Conservation (phyloP, 1,140 invertebrate species). For the Scaptomyza montana region DNA sequence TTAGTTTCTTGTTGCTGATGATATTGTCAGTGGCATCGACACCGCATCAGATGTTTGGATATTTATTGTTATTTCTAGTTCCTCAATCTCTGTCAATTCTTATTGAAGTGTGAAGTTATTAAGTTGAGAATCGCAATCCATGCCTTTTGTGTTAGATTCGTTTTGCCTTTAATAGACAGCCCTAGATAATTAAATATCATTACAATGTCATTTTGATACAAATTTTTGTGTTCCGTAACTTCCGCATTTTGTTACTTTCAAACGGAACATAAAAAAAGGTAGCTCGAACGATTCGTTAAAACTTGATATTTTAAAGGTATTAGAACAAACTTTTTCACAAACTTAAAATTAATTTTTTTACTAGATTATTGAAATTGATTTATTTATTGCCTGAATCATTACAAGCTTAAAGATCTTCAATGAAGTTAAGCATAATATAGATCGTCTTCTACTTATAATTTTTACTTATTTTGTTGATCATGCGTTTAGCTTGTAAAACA, state of each 20-base stretch:
- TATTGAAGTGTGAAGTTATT: slow-evolving; percentile 30
- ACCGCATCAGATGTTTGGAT: slow-evolving; percentile 53
- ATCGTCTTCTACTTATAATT: slow-evolving; percentile 2
- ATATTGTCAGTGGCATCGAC: slow-evolving; percentile 59
- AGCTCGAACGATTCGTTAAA: slow-evolving; percentile 38
- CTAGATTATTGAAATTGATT: slow-evolving; percentile 27
- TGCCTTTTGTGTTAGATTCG: slow-evolving; percentile 44
- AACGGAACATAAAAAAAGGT: slow-evolving; percentile 46
- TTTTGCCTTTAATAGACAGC: slow-evolving; percentile 53
- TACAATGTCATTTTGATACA: slow-evolving; percentile 47
- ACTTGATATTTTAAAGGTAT: slow-evolving; percentile 6
- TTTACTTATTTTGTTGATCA: background rate
- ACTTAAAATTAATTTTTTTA: background rate
- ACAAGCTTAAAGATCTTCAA: slow-evolving; percentile 28
- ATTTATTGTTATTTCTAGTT: slow-evolving; percentile 45
- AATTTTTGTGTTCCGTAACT: slow-evolving; percentile 23
- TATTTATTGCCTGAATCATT: slow-evolving; percentile 9
- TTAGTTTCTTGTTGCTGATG: slow-evolving; percentile 62
- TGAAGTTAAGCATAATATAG: slow-evolving; percentile 10
- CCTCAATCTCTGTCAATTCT: slow-evolving; percentile 21
- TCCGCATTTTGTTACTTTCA: slow-evolving; percentile 45
- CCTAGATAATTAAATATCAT: slow-evolving; percentile 68
- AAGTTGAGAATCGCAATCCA: slow-evolving; percentile 23
- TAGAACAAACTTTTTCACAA: background rate
- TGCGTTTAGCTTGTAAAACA: slow-evolving; percentile 29